These are phyloP conservation scores for Hucho hucho DNA, from an alignment of 2,113 vertebrate species.

Conservation along the genomic window DNA sequence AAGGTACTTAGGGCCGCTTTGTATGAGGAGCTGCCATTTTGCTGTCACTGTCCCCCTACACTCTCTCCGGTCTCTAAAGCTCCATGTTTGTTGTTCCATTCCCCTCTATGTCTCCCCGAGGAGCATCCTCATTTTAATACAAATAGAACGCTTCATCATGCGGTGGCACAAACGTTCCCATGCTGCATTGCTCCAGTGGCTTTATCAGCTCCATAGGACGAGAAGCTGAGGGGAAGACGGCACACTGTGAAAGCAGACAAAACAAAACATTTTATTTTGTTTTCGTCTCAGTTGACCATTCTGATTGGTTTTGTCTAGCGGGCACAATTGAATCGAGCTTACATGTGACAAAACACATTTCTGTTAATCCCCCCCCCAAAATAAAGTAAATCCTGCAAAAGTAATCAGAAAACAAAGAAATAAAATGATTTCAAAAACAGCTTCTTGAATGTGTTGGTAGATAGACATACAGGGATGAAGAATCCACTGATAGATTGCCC, in stretches of 20 bases:
- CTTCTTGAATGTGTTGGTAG: no score
- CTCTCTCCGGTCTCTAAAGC: constrained; percentile 79
- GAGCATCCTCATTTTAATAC: constrained; percentile 98
- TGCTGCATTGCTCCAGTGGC: constrained; percentile 70
- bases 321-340: not conserved
- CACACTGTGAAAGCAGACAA: not conserved
- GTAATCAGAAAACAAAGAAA: not conserved
- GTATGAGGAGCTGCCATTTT: constrained; percentile 80
- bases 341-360: not conserved
- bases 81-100: constrained; percentile 88
- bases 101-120: constrained; percentile 91
- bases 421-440: no score
- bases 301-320: constrained; percentile 35
- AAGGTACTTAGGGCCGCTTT: constrained; percentile 76
- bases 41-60: constrained; percentile 65
- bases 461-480: no score
- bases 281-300: constrained; percentile 41
- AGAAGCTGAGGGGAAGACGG: constrained; percentile 11
- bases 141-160: constrained; percentile 98
- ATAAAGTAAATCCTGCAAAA: constrained; percentile 10
- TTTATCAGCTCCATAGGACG: constrained; percentile 71
- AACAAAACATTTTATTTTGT: constrained; percentile 30
- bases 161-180: constrained; percentile 79
- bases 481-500: no score
- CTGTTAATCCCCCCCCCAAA: not conserved